Evolutionary conservation across 2,113 vertebrate genomes (phyloP), one percentile per base, ranked within the genome.

Genomic region (Macaca nemestrina): DNA sequence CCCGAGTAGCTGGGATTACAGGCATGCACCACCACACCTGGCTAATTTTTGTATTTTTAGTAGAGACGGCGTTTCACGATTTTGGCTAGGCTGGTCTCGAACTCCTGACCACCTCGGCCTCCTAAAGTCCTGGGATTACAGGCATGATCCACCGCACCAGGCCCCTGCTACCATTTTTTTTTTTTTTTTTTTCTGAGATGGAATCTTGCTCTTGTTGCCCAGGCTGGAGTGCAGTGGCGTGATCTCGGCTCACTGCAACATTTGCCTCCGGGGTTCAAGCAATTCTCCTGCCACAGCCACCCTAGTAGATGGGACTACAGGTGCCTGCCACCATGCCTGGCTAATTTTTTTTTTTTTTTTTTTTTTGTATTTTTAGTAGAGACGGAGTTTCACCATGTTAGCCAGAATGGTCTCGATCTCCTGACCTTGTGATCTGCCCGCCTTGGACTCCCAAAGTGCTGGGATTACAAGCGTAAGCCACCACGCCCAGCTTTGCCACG

Each of bases 311-410:
- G 16, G 6, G 32, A 18, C 6, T 35, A 68, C 14, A 35, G 14
- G 67, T 8, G 3, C 3, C 0, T 0, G 14, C 67, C 32, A 68
- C 67, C 32, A 35, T 7, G 3, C 67, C 14, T 35, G 16, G 32
- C 32, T 68, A 68, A 16, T 68, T 68, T 68, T 32, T 16, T 67
- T 25, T 45, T 38, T 16, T 67, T 25, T 45, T 38, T 67, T 68
- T 68, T 68, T 32, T 16, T 67, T 30, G 25, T 30, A 32, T 68
- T 35, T 35, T 35, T 68, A 35, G 67, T 17, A 68, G 67, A 35
- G 32, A 32, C 16, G 6, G 67, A 7, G 67, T 68, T 35, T 68
- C 32, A 35, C 67, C 16, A 16, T 35, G 67, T 68, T 68, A 13
- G 6, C 67, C 67, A 68, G 16, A 32, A 32, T 68, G 32, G 67